Base-by-base conservation (phyloP, 1,140 invertebrate species). In the Drosophila bocqueti region DNA sequence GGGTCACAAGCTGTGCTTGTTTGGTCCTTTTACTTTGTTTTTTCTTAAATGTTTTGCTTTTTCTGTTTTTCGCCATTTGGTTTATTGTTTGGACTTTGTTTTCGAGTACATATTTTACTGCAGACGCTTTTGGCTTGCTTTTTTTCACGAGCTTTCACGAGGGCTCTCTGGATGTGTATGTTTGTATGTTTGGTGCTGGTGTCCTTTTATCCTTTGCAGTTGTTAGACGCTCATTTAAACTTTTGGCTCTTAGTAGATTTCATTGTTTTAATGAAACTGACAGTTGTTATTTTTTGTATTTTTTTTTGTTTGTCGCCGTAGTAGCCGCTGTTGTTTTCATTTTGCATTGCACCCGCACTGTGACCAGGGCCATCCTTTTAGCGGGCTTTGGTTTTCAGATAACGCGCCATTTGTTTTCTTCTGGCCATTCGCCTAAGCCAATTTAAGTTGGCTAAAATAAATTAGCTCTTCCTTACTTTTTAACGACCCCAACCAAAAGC, bases 31-130 rank as follows among this genome's bases (percentile, higher is more conserved):
- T 61, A 36, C 49, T 62, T 31, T 31, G 29, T 60, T 65, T 63
- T 50, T 60, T 49, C 61, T 79, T 50, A 15, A 64, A 47, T 26
- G 52, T 63, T 74, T 68, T 68, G 54, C 21, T 81, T 79, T 62
- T 65, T 68, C 42, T 74, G 82, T 71, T 80, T 68, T 66, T 84
- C 73, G 66, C 84, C 85, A 87, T 87, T 87, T 87, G 79, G 81
- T 89, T 87, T 90, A 89, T 90, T 89, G 84, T 87, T 84, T 87
- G 83, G 84, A 84, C 84, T 89, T 84, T 87, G 85, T 84, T 89
- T 81, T 75, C 61, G 65, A 83, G 77, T 87, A 81, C 72, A 87
- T 86, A 85, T 86, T 89, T 78, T 80, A 68, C 76, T 81, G 72
- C 73, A 79, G 76, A 74, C 71, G 63, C 81, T 75, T 81, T 85